Conservation (phyloP, 2,888 invertebrate species). For the Oligia fasciuncula region DNA sequence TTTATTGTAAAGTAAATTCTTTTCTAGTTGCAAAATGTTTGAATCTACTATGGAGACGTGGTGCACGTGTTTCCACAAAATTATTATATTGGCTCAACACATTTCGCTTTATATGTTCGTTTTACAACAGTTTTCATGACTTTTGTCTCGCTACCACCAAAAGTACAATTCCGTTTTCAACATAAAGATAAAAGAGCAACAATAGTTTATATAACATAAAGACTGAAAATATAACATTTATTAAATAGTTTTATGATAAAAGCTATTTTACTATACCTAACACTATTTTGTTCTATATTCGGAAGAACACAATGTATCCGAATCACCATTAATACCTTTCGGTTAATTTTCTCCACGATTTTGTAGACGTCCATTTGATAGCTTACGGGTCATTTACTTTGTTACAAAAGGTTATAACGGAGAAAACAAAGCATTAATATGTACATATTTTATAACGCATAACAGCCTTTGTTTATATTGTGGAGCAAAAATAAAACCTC, state of each 20-base stretch:
- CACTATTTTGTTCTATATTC: not conserved
- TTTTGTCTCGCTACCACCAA: conserved; percentile 21
- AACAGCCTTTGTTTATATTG: conserved; percentile 49
- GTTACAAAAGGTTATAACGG: conserved; percentile 51
- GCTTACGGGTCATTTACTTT: conserved; percentile 58
- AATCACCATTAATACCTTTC: conserved; percentile 48
- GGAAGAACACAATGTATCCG: conserved; percentile 27
- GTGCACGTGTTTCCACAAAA: conserved; percentile 49
- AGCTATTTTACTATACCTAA: conserved; percentile 16
- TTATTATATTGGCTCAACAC: conserved; percentile 49
- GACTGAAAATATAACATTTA: conserved; percentile 2
- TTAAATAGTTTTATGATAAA: conserved; percentile 15
- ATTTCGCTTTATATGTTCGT: conserved; percentile 46
- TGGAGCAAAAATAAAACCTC: conserved; percentile 31
- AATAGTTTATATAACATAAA: conserved; percentile 24
- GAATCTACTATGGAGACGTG: conserved; percentile 44
- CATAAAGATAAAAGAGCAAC: conserved; percentile 13
- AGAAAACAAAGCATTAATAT: conserved; percentile 60
- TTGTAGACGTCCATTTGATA: conserved; percentile 50
- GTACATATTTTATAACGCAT: conserved; percentile 58
- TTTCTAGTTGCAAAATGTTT: conserved; percentile 49
- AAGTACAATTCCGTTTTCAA: conserved; percentile 12
- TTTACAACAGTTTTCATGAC: conserved; percentile 52
- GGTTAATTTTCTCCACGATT: conserved; percentile 56
- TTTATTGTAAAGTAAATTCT: conserved; percentile 58